A percentile compares a stretch with the other conserved stretches of the same genome.
phyloP scores from a whole-genome alignment of 53 echinoderm and acorn worm genomes.

The Mesocentrotus franciscanus region DNA sequence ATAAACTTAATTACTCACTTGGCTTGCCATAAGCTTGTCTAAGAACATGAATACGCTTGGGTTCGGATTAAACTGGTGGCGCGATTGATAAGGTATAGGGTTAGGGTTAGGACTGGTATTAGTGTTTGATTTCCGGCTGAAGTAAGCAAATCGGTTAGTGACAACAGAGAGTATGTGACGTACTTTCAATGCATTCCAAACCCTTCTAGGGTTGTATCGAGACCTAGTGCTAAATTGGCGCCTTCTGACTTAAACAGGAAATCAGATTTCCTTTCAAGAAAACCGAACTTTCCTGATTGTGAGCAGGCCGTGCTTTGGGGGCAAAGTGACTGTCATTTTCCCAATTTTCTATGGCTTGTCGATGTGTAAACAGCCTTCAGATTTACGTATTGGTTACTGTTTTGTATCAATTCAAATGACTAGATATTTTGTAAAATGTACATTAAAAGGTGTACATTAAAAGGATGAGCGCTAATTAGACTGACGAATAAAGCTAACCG shows the following conservation, averaged over 20 bases:
- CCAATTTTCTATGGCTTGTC: not conserved
- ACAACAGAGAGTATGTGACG: not conserved
- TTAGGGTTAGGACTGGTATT: not conserved
- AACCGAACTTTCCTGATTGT: constrained; percentile 44
- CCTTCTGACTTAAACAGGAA: constrained; percentile 58
- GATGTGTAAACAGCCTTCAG: not conserved
- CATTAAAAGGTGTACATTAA: no score
- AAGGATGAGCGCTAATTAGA: no score
- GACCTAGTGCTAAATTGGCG: not conserved
- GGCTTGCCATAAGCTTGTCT: no score
- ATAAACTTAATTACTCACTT: no score
- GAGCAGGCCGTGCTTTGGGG: constrained; percentile 3
- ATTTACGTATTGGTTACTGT: not conserved
- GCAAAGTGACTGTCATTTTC: constrained; percentile 6
- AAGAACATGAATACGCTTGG: no score
- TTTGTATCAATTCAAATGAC: not conserved
- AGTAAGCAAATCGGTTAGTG: not conserved
- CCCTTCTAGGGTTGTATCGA: not conserved
- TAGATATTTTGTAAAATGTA: no score
- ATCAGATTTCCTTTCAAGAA: constrained; percentile 57
- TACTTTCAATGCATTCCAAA: not conserved
- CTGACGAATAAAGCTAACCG: no score
- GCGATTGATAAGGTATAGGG: not conserved
- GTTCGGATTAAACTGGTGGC: not conserved
- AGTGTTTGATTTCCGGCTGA: not conserved